These are phyloP conservation scores for Morone chrysops DNA, from an alignment of 2,113 vertebrate species.

Conservation along the genomic window DNA sequence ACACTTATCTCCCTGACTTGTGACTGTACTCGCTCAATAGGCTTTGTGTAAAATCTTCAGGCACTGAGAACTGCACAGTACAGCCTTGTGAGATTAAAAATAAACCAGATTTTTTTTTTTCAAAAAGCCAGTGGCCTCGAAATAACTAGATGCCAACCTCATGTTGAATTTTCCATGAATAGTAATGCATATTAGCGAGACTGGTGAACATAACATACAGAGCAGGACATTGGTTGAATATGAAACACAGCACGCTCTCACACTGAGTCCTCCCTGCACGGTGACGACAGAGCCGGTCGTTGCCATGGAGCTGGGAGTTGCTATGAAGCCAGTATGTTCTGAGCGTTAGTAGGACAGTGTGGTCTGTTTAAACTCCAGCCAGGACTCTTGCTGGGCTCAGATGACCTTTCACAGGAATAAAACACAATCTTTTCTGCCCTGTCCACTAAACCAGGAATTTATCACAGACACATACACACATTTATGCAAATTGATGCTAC, in stretches of 20 bases:
- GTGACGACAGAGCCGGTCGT: constrained; percentile 73
- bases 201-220: constrained; percentile 33
- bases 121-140: constrained; percentile 20
- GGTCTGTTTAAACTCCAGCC: constrained; percentile 73
- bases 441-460: constrained; percentile 8
- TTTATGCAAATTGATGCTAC: background rate
- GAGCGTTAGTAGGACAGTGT: constrained; percentile 62
- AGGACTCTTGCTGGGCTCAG: constrained; percentile 60
- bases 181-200: constrained; percentile 40
- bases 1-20: constrained; percentile 17
- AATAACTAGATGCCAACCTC: constrained; percentile 21
- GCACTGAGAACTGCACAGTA: background rate
- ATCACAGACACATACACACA: background rate
- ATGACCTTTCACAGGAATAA: constrained; percentile 65
- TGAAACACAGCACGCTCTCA: constrained; percentile 79
- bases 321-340: constrained; percentile 80
- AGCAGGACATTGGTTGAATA: constrained; percentile 71
- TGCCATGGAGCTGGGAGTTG: constrained; percentile 83
- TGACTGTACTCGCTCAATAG: background rate
- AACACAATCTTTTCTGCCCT: constrained; percentile 25
- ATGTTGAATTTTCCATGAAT: constrained; percentile 56
- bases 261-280: constrained; percentile 50
- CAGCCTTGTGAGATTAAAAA: constrained; percentile 23
- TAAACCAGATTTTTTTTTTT: background rate
- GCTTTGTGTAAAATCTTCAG: constrained; percentile 21